Evolutionary conservation across 2,113 vertebrate species (phyloP).

Genomic region (Platysteira castanea): DNA sequence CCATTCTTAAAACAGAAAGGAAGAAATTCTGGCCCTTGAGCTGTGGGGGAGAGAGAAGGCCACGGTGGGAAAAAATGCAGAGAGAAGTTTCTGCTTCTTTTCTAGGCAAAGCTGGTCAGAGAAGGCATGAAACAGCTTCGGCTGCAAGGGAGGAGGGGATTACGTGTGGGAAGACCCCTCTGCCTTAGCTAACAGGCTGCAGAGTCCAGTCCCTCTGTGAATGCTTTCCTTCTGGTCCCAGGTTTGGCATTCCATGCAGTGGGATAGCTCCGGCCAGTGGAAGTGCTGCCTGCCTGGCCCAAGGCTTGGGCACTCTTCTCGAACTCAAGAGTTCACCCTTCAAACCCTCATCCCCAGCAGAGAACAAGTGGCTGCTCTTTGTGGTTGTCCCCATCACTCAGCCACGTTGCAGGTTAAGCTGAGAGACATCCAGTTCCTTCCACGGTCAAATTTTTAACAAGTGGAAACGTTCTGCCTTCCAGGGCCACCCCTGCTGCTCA

Average conservation of each 20-base stretch:
- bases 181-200: not conserved
- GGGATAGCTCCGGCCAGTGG: not conserved
- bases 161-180: not conserved
- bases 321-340: not conserved
- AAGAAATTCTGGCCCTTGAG: not conserved
- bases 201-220: not conserved
- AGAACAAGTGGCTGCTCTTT: not conserved
- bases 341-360: not conserved
- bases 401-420: accelerated
- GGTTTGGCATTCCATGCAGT: not conserved
- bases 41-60: not conserved
- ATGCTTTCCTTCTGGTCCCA: not conserved
- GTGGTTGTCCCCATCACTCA: not conserved
- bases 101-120: not conserved
- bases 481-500: not conserved
- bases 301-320: accelerated
- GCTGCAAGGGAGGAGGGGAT: not conserved
- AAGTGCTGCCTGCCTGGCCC: not conserved
- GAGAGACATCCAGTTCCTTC: not conserved
- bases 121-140: not conserved
- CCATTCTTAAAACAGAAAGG: not conserved
- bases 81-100: not conserved
- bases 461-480: not conserved
- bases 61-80: not conserved
- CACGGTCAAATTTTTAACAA: not conserved